A percentile compares a stretch with the other conserved stretches of the same genome.
Evolutionary conservation across 2,888 invertebrate species (phyloP).

Genomic region (Ptychoptera albimana): DNA sequence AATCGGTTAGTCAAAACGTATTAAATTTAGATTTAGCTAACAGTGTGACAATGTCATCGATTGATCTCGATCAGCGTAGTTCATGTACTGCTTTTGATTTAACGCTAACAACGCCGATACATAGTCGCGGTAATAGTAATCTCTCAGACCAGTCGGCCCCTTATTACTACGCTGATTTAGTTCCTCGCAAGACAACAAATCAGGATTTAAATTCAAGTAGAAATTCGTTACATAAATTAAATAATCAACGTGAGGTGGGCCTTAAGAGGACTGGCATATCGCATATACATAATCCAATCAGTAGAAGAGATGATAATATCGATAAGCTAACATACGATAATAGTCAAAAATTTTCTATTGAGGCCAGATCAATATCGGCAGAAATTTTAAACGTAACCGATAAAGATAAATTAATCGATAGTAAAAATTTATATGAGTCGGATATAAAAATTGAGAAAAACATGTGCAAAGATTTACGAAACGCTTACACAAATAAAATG

Average conservation of each 20-base stretch:
- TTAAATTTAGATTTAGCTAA: constrained; percentile 12
- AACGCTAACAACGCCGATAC: constrained; percentile 31
- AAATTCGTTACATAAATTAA: constrained; percentile 31
- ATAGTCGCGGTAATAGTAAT: constrained; percentile 43
- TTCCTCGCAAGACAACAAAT: constrained; percentile 24
- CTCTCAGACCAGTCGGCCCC: constrained; percentile 55
- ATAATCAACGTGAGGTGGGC: constrained; percentile 55
- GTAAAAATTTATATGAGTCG: constrained; percentile 23
- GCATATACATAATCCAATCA: constrained; percentile 56
- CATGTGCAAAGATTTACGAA: constrained; percentile 9
- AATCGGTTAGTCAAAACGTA: constrained; percentile 8
- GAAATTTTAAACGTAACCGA: constrained; percentile 50
- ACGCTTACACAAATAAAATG: constrained; percentile 1
- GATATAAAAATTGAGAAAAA: constrained; percentile 12
- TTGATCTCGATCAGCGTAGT: constrained; percentile 13
- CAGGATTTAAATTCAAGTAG: constrained; percentile 1
- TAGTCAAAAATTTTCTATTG: constrained; percentile 29
- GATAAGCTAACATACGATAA: constrained; percentile 22
- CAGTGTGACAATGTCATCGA: constrained; percentile 16
- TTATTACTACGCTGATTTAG: constrained; percentile 73
- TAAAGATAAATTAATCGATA: constrained; percentile 36
- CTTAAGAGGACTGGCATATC: constrained; percentile 48
- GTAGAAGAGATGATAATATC: constrained; percentile 27
- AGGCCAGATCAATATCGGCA: constrained; percentile 44
- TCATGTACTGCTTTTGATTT: constrained; percentile 15